phyloP scores from a whole-genome alignment of 1,140 invertebrate genomes.

The Diorhabda carinulata region DNA sequence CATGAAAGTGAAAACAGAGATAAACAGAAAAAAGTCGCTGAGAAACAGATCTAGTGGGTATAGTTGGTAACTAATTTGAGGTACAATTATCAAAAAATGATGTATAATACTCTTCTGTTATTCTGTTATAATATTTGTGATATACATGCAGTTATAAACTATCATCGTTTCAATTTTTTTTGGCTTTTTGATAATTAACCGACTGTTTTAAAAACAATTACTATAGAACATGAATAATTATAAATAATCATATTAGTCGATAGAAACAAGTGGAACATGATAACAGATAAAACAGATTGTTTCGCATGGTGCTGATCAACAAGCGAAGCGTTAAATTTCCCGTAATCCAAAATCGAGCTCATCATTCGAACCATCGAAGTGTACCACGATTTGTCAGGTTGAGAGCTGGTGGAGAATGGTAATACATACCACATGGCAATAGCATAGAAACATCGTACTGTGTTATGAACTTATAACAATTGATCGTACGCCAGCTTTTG shows the following conservation, averaged over 20 bases:
- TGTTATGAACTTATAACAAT: neutral
- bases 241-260: neutral
- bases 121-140: no score
- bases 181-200: no score
- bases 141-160: no score
- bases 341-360: neutral
- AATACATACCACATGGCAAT: neutral
- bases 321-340: neutral
- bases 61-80: no score
- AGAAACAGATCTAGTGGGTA: no score
- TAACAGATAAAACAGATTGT: conserved; percentile 2
- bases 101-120: no score
- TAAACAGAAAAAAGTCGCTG: no score
- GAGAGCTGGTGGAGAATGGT: neutral
- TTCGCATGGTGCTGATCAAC: neutral
- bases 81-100: no score
- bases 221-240: neutral
- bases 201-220: no score
- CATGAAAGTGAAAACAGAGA: no score
- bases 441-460: neutral
- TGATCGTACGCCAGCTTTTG: no score
- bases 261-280: neutral
- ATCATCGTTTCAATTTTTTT: no score
- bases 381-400: neutral
- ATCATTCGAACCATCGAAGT: conserved; percentile 2